A percentile compares a stretch with the other conserved stretches of the same genome.
These are phyloP conservation scores for Meiosimyza decipiens DNA, from an alignment of 2,888 invertebrate species.

Conservation along the genomic window DNA sequence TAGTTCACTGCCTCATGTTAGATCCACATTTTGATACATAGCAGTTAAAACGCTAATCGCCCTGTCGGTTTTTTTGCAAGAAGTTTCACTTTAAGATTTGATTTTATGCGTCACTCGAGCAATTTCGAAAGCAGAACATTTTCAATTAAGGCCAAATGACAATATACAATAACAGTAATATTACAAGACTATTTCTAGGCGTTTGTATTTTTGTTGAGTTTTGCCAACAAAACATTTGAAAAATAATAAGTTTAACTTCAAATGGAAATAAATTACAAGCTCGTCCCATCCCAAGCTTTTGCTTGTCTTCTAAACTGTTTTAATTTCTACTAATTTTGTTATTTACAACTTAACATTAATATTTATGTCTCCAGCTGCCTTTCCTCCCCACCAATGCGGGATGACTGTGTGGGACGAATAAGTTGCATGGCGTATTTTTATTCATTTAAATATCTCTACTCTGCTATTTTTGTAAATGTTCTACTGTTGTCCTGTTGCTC, in stretches of 20 bases:
- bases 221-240: background rate
- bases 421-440: slow-evolving; percentile 20
- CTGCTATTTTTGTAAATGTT: background rate
- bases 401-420: background rate
- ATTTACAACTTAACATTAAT: slow-evolving; percentile 33
- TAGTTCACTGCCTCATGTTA: too few species aligned
- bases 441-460: background rate
- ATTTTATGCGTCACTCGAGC: too few species aligned
- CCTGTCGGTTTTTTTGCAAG: too few species aligned
- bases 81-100: too few species aligned
- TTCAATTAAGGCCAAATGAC: too few species aligned
- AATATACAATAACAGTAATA: too few species aligned
- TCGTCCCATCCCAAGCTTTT: background rate
- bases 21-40: too few species aligned
- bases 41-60: too few species aligned
- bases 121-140: too few species aligned
- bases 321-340: slow-evolving; percentile 6
- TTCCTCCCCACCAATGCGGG: background rate
- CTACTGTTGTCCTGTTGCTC: background rate
- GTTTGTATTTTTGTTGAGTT: background rate
- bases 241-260: background rate
- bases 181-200: too few species aligned
- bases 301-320: background rate
- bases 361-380: slow-evolving; percentile 18
- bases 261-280: background rate